Evolutionary conservation across 2,888 invertebrate species (phyloP).

Genomic region (Baccha elongata): DNA sequence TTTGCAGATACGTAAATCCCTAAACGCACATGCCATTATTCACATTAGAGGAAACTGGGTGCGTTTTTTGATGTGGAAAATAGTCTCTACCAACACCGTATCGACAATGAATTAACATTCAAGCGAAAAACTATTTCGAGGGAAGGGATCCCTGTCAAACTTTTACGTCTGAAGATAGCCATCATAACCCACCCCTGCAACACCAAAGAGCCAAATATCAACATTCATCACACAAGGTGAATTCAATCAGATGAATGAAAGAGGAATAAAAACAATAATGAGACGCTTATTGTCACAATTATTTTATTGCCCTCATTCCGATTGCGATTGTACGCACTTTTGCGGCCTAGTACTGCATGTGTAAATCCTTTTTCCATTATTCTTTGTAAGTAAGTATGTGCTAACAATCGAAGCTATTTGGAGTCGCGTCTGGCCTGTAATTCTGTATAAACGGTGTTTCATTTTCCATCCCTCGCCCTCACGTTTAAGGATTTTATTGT

Average conservation of each 20-base stretch:
- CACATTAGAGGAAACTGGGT: slow-evolving; percentile 46
- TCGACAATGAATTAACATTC: slow-evolving; percentile 45
- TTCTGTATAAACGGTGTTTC: neutral
- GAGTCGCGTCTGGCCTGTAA: slow-evolving; percentile 39
- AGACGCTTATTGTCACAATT: slow-evolving; percentile 83
- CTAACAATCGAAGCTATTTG: slow-evolving; percentile 48
- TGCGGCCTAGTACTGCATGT: slow-evolving; percentile 69
- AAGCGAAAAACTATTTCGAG: slow-evolving; percentile 52
- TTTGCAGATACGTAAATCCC: slow-evolving; percentile 56
- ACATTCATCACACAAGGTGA: slow-evolving; percentile 56
- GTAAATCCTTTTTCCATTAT: slow-evolving; percentile 72
- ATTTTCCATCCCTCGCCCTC: slow-evolving; percentile 32
- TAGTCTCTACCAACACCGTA: slow-evolving; percentile 29
- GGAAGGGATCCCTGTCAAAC: slow-evolving; percentile 22
- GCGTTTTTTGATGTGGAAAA: slow-evolving; percentile 64
- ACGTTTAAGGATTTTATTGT: slow-evolving; percentile 37
- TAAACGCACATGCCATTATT: slow-evolving; percentile 67
- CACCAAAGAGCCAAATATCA: slow-evolving; percentile 44
- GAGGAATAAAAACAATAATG: slow-evolving; percentile 78
- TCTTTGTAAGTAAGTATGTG: slow-evolving; percentile 53
- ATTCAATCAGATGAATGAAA: slow-evolving; percentile 53
- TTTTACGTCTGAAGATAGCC: neutral
- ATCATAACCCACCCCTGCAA: slow-evolving; percentile 60
- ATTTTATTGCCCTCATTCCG: slow-evolving; percentile 78
- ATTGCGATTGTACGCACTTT: slow-evolving; percentile 70